These are phyloP conservation scores for Scalopus aquaticus DNA, from an alignment of 2,113 vertebrate genomes.

Conservation along the genomic window DNA sequence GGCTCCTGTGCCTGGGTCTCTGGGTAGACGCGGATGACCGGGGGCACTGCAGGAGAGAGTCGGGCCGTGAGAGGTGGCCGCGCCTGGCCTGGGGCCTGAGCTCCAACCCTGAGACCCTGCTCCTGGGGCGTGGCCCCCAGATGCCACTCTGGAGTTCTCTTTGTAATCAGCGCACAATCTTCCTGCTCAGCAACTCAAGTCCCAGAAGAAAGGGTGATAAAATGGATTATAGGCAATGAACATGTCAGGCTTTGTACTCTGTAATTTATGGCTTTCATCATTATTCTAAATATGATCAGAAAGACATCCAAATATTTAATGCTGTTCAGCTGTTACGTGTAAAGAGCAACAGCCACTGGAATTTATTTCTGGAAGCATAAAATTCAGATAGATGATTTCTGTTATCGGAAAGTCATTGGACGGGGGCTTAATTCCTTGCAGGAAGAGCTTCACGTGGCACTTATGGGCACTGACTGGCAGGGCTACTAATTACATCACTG, in stretches of 20 bases:
- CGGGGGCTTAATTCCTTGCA: constrained; percentile 56
- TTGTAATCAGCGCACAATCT: background rate
- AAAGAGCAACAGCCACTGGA: constrained; percentile 1
- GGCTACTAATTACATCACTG: constrained; percentile 62
- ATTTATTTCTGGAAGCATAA: constrained; percentile 63
- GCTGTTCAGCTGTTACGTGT: constrained; percentile 38
- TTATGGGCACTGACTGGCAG: constrained; percentile 61
- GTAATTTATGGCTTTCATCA: background rate
- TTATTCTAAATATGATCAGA: constrained; percentile 55
- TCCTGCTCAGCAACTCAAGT: background rate
- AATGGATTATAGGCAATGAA: constrained; percentile 19
- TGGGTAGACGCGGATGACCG: constrained; percentile 96
- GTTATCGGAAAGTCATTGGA: constrained; percentile 55
- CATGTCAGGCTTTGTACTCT: background rate
- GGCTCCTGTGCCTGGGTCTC: constrained; percentile 98
- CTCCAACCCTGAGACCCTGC: background rate
- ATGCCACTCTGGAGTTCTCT: background rate
- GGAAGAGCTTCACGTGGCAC: constrained; percentile 59
- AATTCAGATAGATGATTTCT: constrained; percentile 60
- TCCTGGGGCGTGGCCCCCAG: background rate
- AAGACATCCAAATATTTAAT: constrained; percentile 55
- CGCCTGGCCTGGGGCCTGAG: rapidly evolving
- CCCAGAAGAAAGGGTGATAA: constrained; percentile 23
- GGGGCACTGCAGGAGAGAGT: constrained; percentile 90
- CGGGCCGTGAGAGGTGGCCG: background rate